Evolutionary conservation across 2,888 invertebrate species (phyloP), one percentile per base, ranked within the genome.

Genomic region (Neria commutata): DNA sequence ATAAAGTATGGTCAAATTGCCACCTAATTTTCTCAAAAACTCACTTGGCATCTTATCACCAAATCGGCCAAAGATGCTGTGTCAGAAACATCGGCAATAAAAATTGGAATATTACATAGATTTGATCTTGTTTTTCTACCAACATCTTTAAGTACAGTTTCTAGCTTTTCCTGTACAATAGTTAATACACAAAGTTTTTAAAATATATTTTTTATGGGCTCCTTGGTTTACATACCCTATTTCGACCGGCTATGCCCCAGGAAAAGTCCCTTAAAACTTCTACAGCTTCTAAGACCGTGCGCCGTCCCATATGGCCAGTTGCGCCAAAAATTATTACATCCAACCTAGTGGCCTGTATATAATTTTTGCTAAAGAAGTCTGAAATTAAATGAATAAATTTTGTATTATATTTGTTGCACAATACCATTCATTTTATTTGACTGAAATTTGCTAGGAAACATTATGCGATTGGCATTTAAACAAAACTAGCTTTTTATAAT

Each of bases 281-380:
- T 5, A 81, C 80, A 56, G 87, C 75, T 73, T 90, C 88, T 64
- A 86, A 83, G 2, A 93, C 89, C 0, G 91, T 88, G 79, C 88
- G 87, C 79, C 90, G 89, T 3, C 97, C 97, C 1, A 95, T 94
- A 48, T 62, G 95, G 33, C 97, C 97, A 0, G 91, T 91, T 0
- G 95, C 96, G 24, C 97, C 97, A 79, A 95, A 95, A 71, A 97
- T 87, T 14, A 97, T 85, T 10, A 96, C 71, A 81, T 95, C 94
- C 50, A 90, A 62, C 54, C 53, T 63, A 51, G 54, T 55, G 6
- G 54, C 40, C 45, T 24, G 6, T n/a, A 10, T 10, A 2, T 33
- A 33, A 3, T 51, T 46, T 10, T 25, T 55, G 10, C 48, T 16
- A 34, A 51, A 51, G 26, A 56, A 40, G 40, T 52, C 59, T 60